Evolutionary conservation across 2,113 vertebrate species (phyloP).

Genomic region (Cryptotis parvus): DNA sequence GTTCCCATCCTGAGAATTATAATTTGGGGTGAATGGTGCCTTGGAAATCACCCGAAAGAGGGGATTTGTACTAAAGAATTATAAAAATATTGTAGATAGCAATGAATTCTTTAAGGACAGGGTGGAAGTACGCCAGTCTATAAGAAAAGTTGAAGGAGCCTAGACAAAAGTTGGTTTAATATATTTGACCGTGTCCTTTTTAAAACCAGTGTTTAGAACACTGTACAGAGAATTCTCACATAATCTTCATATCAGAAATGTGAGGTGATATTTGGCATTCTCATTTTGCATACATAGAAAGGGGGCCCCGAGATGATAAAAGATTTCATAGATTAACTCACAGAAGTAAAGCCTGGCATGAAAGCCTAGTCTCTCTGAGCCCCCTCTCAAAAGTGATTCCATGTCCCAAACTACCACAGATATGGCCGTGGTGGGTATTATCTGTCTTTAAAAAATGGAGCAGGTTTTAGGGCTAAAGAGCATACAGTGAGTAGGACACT

Average conservation of each 20-base stretch:
- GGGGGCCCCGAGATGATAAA: background rate
- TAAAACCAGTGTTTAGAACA: background rate
- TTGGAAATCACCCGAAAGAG: background rate
- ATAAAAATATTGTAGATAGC: background rate
- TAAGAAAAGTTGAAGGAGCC: slow-evolving; percentile 13
- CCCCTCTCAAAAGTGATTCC: background rate
- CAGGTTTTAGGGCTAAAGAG: no score
- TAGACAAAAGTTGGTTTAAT: background rate
- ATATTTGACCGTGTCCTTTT: background rate
- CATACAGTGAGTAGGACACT: no score
- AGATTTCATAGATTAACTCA: background rate
- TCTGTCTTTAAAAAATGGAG: background rate
- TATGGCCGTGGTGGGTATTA: background rate
- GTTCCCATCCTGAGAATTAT: background rate
- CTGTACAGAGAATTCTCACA: background rate
- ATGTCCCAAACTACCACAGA: background rate
- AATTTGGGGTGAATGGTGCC: background rate
- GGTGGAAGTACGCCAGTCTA: background rate
- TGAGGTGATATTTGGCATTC: background rate
- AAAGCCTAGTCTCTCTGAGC: background rate
- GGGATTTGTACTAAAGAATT: background rate
- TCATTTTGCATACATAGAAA: background rate
- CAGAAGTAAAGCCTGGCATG: background rate
- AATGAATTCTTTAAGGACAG: background rate
- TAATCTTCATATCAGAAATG: background rate